These are phyloP conservation scores for Gobius niger DNA, from an alignment of 2,113 vertebrate genomes.

Conservation along the genomic window DNA sequence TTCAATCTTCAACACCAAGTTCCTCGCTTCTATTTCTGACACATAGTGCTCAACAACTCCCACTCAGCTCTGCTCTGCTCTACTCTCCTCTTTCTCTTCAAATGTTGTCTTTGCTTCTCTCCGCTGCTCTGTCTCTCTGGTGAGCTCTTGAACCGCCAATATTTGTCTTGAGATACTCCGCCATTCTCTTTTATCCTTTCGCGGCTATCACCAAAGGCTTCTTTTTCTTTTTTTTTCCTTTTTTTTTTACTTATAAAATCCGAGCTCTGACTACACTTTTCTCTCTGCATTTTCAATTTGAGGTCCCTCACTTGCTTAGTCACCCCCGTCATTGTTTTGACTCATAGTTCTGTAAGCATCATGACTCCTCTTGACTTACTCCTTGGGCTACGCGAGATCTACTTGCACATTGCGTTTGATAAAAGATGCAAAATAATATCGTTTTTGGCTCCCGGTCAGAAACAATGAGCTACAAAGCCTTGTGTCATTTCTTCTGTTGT, in stretches of 20 bases:
- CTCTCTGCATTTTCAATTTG: constrained; percentile 6
- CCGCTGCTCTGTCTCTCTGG: constrained; percentile 32
- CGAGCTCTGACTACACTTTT: background rate
- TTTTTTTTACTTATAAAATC: background rate
- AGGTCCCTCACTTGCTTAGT: background rate
- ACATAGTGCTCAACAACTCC: constrained; percentile 33
- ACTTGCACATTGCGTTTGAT: constrained; percentile 15
- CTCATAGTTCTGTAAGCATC: constrained; percentile 18
- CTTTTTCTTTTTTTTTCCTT: constrained; percentile 6
- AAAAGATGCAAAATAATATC: background rate
- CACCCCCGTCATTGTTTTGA: constrained; percentile 21
- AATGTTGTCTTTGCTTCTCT: constrained; percentile 44
- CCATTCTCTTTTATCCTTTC: constrained; percentile 44
- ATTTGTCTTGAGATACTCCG: constrained; percentile 51
- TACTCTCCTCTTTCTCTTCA: constrained; percentile 42
- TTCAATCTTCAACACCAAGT: constrained; percentile 37
- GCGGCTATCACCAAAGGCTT: constrained; percentile 13
- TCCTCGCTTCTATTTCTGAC: constrained; percentile 41
- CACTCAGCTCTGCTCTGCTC: constrained; percentile 49
- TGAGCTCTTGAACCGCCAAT: constrained; percentile 55
- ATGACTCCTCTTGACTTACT: constrained; percentile 17
- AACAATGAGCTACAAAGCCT: background rate
- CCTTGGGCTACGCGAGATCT: constrained; percentile 4
- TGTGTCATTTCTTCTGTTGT: background rate
- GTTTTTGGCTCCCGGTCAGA: background rate